Evolutionary conservation across 2,888 invertebrate species (phyloP), one percentile per base, ranked within the genome.

Genomic region (Phymatocera aterrima): DNA sequence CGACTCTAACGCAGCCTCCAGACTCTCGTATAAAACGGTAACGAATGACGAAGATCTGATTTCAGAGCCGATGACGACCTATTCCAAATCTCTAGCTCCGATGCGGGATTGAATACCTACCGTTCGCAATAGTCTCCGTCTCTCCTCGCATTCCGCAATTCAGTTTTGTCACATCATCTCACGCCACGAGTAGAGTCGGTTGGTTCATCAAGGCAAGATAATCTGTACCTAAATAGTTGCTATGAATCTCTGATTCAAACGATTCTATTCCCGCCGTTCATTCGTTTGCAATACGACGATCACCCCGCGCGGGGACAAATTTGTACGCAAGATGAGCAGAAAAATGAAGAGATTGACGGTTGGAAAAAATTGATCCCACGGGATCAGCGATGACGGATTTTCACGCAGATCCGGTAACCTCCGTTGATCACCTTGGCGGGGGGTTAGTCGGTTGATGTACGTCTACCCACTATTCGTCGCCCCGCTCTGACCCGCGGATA

Each of bases 31-130:
- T 5, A 61, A 24, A 15, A 61, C 18, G 3, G 1, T 2, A 21
- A 15, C 0, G 77, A 18, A 77, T 77, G 77, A 77, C 37, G 82
- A 81, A 84, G 83, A 82, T 83, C 79, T 64, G 78, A 79, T 60
- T 77, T 79, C 28, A 72, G 74, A 31, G 74, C 79, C 77, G 75
- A 75, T 82, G 83, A 83, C 82, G 40, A 77, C 57, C 54, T 46
- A 74, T 79, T 80, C 80, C 81, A 82, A 83, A 83, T 83, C 83
- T 82, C 61, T 15, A 72, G 34, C 79, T 77, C 80, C 81, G 81
- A 82, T 81, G 75, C 81, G 80, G 80, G 81, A 84, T 83, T 83
- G 81, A 81, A 80, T 79, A 79, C 54, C 70, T 60, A 61, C 51
- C 79, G 75, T 75, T 57, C n/a, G n/a, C n/a, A n/a, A n/a, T 75